phyloP scores from a whole-genome alignment of 1,140 invertebrate species.

The Monomorium pharaonis region DNA sequence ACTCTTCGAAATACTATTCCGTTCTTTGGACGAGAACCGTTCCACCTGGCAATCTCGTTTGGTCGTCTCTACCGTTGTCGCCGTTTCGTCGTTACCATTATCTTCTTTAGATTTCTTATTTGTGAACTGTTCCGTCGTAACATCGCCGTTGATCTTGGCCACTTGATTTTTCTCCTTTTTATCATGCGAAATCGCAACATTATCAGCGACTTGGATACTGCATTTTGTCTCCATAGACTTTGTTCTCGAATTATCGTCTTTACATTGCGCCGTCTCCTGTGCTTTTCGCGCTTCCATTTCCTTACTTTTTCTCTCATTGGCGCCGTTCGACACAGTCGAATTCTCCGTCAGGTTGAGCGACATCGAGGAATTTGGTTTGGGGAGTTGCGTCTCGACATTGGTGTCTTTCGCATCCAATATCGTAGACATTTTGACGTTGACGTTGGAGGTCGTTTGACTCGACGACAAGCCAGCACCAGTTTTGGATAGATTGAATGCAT shows the following conservation, averaged over 20 bases:
- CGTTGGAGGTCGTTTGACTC: slow-evolving; percentile 43
- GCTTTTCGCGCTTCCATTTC: slow-evolving; percentile 36
- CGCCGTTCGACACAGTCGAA: not conserved
- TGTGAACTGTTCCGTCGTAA: slow-evolving; percentile 9
- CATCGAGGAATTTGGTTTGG: slow-evolving; percentile 39
- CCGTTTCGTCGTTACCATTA: slow-evolving; percentile 22
- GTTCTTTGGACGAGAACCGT: slow-evolving; percentile 16
- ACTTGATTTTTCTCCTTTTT: slow-evolving; percentile 45
- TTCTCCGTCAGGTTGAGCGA: not conserved
- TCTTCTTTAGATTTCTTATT: slow-evolving; percentile 28
- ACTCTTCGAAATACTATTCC: not conserved
- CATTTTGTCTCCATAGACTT: slow-evolving; percentile 34
- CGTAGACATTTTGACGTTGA: slow-evolving; percentile 57
- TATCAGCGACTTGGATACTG: not conserved
- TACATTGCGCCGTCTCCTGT: not conserved
- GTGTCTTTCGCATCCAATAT: not conserved
- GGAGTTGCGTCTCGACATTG: not conserved
- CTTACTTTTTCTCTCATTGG: slow-evolving; percentile 40
- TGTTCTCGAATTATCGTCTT: slow-evolving; percentile 38
- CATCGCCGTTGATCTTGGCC: slow-evolving; percentile 53
- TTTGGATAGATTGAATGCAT: slow-evolving; percentile 78
- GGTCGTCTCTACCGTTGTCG: slow-evolving; percentile 26
- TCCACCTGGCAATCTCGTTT: not conserved
- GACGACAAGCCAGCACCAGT: slow-evolving; percentile 54
- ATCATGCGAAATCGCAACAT: not conserved